A percentile compares a stretch with the other conserved stretches of the same genome.
Conservation (phyloP, 64 coral and sea anemone genomes). For the Acropora tenuis region DNA sequence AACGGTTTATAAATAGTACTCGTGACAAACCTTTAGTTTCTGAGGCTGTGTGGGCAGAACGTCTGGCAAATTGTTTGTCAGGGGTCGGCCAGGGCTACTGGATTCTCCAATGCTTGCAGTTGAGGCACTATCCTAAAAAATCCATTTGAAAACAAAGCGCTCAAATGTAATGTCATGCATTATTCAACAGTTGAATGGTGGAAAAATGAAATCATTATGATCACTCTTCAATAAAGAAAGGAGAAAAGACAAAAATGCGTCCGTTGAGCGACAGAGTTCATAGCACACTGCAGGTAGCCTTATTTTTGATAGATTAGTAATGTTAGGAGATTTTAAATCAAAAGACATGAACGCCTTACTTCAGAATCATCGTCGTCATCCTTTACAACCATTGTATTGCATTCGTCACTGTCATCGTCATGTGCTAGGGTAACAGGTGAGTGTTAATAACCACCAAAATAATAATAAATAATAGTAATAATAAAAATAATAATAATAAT, state of each 20-base stretch:
- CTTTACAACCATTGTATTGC: conserved; percentile 68
- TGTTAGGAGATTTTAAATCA: neutral
- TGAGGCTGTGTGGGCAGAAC: conserved; percentile 82
- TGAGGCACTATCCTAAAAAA: conserved; percentile 82
- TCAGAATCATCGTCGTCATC: conserved; percentile 91
- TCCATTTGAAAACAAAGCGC: too few relatives aligned
- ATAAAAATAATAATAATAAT: neutral
- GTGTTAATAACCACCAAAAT: too few relatives aligned
- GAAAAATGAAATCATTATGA: too few relatives aligned
- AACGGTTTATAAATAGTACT: neutral
- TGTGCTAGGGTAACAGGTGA: neutral
- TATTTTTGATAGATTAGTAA: neutral
- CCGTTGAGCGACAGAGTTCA: too few relatives aligned
- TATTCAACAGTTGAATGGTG: too few relatives aligned
- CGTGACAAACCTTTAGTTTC: conserved; percentile 24
- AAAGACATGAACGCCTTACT: conserved; percentile 40
- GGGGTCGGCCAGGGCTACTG: conserved; percentile 48
- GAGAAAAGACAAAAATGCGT: too few relatives aligned
- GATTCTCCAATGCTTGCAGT: conserved; percentile 89
- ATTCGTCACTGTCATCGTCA: conserved; percentile 54
- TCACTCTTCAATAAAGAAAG: too few relatives aligned
- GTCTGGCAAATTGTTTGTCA: conserved; percentile 84
- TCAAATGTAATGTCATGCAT: too few relatives aligned
- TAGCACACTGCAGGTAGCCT: too few relatives aligned
- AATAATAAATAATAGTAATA: too few relatives aligned